A percentile compares a stretch with the other conserved stretches of the same genome.
Evolutionary conservation across 2,888 invertebrate species (phyloP).

Genomic region (Pogonocherus hispidulus): DNA sequence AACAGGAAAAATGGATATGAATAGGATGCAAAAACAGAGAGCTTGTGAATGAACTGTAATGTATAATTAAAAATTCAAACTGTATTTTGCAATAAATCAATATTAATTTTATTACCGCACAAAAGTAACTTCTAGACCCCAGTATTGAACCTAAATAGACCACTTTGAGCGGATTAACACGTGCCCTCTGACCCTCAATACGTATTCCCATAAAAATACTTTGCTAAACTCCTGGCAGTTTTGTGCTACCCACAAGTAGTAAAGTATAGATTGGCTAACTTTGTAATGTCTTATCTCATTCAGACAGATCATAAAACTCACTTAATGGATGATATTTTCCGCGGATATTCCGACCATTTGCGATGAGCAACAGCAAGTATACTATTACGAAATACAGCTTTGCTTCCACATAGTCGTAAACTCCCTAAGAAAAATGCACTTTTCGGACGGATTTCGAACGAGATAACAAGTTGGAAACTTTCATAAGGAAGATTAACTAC

Average conservation of each 20-base stretch:
- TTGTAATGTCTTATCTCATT: slow-evolving; percentile 67
- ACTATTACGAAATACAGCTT: slow-evolving; percentile 54
- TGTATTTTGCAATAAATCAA: slow-evolving; percentile 2
- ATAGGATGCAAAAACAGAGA: no score
- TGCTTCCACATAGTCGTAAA: slow-evolving; percentile 50
- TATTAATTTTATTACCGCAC: slow-evolving; percentile 6
- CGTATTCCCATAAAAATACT: slow-evolving; percentile 57
- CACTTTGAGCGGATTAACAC: slow-evolving; percentile 42
- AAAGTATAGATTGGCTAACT: slow-evolving; percentile 68
- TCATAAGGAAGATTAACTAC: slow-evolving; percentile 47
- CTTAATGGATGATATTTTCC: slow-evolving; percentile 64
- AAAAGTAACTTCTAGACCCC: slow-evolving; percentile 1
- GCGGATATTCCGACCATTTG: slow-evolving; percentile 54
- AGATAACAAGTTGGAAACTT: slow-evolving; percentile 47
- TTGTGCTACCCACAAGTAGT: slow-evolving; percentile 56
- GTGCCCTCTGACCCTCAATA: slow-evolving; percentile 52
- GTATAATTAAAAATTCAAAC: no score
- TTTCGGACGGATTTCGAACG: slow-evolving; percentile 44
- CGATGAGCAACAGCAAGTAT: slow-evolving; percentile 53
- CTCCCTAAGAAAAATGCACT: slow-evolving; percentile 47
- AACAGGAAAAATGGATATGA: no score
- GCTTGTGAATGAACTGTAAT: no score
- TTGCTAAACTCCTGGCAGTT: slow-evolving; percentile 51
- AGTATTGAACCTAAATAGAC: not conserved
- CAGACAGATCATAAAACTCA: slow-evolving; percentile 65